phyloP scores from a whole-genome alignment of 2,888 invertebrate genomes.

The Prenolepis imparis region DNA sequence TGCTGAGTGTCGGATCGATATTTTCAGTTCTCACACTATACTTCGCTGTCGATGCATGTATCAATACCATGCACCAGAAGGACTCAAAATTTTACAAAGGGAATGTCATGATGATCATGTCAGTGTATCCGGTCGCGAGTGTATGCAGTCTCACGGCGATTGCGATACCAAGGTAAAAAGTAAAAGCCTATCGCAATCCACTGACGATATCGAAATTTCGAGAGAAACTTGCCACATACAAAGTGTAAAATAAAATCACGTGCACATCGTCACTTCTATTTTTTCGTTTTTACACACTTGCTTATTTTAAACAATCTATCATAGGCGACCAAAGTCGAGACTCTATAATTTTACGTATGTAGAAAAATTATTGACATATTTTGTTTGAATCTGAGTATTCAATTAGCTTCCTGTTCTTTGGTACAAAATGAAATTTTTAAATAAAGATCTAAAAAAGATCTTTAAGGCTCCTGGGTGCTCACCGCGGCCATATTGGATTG shows the following conservation, averaged over 20 bases:
- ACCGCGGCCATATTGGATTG: too few species aligned
- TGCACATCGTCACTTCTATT: neutral
- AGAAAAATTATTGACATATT: neutral
- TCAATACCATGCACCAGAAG: slow-evolving; percentile 79
- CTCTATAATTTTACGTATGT: neutral
- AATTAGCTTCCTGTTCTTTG: neutral
- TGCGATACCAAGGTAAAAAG: slow-evolving; percentile 82
- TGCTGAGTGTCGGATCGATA: slow-evolving; percentile 79
- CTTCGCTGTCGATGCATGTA: slow-evolving; percentile 79
- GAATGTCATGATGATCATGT: slow-evolving; percentile 78
- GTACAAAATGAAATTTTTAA: neutral
- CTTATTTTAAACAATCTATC: neutral
- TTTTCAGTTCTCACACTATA: slow-evolving; percentile 80
- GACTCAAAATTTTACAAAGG: slow-evolving; percentile 80
- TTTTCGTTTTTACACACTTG: neutral
- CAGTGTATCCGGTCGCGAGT: slow-evolving; percentile 83
- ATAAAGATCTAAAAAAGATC: neutral
- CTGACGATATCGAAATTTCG: slow-evolving; percentile 15
- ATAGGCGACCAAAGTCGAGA: neutral
- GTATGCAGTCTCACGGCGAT: slow-evolving; percentile 81
- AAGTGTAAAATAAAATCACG: slow-evolving; percentile 21
- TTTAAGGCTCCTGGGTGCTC: too few species aligned
- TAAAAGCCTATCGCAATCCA: slow-evolving; percentile 2
- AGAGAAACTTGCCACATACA: slow-evolving; percentile 8
- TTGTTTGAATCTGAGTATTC: neutral